These are phyloP conservation scores for Drosophila melanosoma DNA, from an alignment of 2,888 invertebrate genomes.

Conservation along the genomic window DNA sequence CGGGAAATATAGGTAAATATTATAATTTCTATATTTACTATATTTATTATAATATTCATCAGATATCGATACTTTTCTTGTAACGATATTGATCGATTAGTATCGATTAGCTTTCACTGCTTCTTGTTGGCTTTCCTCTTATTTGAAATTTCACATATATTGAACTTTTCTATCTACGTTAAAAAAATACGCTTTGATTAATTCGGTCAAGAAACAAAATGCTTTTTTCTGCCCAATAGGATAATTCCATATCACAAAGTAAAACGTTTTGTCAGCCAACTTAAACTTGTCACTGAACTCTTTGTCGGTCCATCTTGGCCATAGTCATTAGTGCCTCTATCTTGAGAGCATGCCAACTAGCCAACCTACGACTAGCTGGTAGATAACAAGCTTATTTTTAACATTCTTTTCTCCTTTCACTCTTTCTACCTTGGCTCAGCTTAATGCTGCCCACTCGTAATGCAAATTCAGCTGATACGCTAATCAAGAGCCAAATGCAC, in stretches of 20 bases:
- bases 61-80: too few species aligned
- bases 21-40: too few species aligned
- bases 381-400: constrained; percentile 1
- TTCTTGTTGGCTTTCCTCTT: too few species aligned
- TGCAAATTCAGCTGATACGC: constrained; percentile 51
- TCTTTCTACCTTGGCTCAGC: not conserved
- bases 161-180: not conserved
- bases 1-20: too few species aligned
- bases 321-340: not conserved
- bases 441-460: constrained; percentile 8
- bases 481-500: constrained; percentile 49
- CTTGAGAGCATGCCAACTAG: not conserved
- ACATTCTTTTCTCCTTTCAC: too few species aligned
- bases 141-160: not conserved
- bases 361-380: not conserved
- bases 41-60: too few species aligned
- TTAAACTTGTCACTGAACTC: not conserved
- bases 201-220: not conserved
- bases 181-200: not conserved
- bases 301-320: not conserved
- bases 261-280: not conserved
- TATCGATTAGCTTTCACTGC: too few species aligned
- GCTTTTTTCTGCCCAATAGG: not conserved
- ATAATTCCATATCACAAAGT: not conserved
- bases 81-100: too few species aligned